phyloP scores from a whole-genome alignment of 2,888 invertebrate genomes.

The Dexiosoma caninum region DNA sequence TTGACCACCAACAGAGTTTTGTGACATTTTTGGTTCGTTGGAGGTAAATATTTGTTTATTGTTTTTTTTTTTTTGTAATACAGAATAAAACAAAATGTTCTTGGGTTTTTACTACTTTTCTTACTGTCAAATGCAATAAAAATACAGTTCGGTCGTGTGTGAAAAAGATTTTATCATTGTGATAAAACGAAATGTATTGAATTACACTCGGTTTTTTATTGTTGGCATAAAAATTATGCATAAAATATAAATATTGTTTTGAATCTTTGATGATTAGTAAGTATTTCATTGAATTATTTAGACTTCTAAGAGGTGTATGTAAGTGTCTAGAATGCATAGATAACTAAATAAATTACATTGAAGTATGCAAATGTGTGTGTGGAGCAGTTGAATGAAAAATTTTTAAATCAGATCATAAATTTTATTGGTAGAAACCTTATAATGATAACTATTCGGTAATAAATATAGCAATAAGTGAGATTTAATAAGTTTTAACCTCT shows the following conservation, averaged over 20 bases:
- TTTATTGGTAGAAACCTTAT: not conserved
- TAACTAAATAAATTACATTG: not conserved
- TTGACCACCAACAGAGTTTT: conserved; percentile 64
- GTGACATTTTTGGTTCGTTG: conserved; percentile 63
- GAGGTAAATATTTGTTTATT: conserved; percentile 35
- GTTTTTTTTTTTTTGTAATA: not conserved
- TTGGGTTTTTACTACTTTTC: conserved; percentile 10
- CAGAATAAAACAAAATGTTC: conserved; percentile 30
- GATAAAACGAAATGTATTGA: conserved; percentile 50
- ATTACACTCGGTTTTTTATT: conserved; percentile 48
- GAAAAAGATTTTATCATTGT: conserved; percentile 53
- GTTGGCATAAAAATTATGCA: conserved; percentile 12
- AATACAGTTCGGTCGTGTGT: conserved; percentile 33
- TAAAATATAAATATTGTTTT: conserved; percentile 10
- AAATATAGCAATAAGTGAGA: not conserved
- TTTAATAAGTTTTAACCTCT: not conserved
- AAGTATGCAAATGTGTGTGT: too few species aligned
- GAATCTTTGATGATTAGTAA: conserved; percentile 30
- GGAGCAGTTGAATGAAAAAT: not conserved
- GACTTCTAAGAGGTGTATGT: not conserved
- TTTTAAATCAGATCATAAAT: not conserved
- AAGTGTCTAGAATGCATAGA: not conserved
- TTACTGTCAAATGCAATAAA: conserved; percentile 16
- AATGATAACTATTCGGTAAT: not conserved
- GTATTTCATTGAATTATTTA: conserved; percentile 23